These are phyloP conservation scores for Scaptomyza polygonia DNA, from an alignment of 2,888 invertebrate genomes.

Conservation along the genomic window DNA sequence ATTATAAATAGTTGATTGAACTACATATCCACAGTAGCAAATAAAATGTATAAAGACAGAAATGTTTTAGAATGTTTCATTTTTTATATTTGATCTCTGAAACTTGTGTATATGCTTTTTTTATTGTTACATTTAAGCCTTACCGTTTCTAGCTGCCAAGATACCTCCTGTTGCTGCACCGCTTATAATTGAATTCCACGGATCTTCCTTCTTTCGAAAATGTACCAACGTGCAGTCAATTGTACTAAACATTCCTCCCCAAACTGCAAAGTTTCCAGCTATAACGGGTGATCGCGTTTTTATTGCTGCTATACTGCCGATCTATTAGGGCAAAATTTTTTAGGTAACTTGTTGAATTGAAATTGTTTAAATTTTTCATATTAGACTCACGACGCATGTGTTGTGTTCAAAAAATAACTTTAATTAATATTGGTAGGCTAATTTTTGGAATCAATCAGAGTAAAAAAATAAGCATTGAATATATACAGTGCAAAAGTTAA, in stretches of 20 bases:
- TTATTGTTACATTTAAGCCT: neutral
- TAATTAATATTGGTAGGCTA: no score
- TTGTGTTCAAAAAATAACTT: no score
- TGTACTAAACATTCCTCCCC: slow-evolving; percentile 99
- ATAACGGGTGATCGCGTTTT: slow-evolving; percentile 97
- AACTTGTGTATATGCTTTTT: neutral
- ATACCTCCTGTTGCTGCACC: slow-evolving; percentile 98
- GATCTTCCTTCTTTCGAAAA: slow-evolving; percentile 97
- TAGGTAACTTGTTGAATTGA: neutral
- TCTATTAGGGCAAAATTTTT: slow-evolving; percentile 80
- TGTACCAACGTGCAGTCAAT: slow-evolving; percentile 99
- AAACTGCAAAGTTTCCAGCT: slow-evolving; percentile 98
- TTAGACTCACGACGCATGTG: no score
- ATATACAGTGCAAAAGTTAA: no score
- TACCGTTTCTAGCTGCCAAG: slow-evolving; percentile 96
- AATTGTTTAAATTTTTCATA: no score
- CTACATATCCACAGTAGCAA: no score
- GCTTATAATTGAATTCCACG: slow-evolving; percentile 97
- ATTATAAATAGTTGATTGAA: no score
- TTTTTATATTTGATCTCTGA: neutral
- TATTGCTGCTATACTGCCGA: slow-evolving; percentile 90
- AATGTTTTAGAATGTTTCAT: neutral
- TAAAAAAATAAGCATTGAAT: no score
- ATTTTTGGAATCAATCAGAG: no score
- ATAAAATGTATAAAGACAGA: no score